Evolutionary conservation across 2,888 invertebrate genomes (phyloP).

Genomic region (Aleiodes testaceus): DNA sequence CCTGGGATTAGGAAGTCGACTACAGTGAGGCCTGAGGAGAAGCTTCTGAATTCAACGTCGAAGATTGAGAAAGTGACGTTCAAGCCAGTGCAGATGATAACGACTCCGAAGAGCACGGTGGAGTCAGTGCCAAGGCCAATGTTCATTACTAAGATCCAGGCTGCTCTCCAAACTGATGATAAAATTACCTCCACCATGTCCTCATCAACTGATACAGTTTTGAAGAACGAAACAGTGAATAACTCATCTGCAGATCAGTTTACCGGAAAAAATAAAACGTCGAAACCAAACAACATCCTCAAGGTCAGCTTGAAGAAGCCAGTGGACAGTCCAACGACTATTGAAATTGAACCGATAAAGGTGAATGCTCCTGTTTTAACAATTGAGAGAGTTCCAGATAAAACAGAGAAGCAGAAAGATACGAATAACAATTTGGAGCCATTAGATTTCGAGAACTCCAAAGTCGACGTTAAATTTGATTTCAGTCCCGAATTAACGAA

Average conservation of each 20-base stretch:
- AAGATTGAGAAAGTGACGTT: conserved; percentile 70
- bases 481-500: conserved; percentile 68
- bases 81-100: conserved; percentile 61
- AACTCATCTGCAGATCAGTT: conserved; percentile 47
- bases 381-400: conserved; percentile 60
- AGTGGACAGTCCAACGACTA: conserved; percentile 57
- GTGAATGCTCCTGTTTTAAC: conserved; percentile 61
- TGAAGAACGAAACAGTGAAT: conserved; percentile 13
- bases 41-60: conserved; percentile 56
- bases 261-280: conserved; percentile 55
- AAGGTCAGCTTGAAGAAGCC: conserved; percentile 66
- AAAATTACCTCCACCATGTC: conserved; percentile 54
- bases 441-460: conserved; percentile 73
- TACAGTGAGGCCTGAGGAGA: conserved; percentile 49
- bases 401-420: conserved; percentile 49
- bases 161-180: conserved; percentile 77
- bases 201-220: conserved; percentile 17
- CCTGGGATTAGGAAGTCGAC: conserved; percentile 53
- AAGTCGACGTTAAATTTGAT: conserved; percentile 63
- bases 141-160: conserved; percentile 77
- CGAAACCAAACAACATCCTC: conserved; percentile 59
- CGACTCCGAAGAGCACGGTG: conserved; percentile 55
- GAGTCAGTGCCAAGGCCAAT: conserved; percentile 61
- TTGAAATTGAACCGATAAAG: conserved; percentile 62
- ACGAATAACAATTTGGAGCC: conserved; percentile 73